Percentiles rank a stretch among this genome's conserved stretches.
Conservation (phyloP, 2,113 vertebrate species). For the Laticauda laticaudata region DNA sequence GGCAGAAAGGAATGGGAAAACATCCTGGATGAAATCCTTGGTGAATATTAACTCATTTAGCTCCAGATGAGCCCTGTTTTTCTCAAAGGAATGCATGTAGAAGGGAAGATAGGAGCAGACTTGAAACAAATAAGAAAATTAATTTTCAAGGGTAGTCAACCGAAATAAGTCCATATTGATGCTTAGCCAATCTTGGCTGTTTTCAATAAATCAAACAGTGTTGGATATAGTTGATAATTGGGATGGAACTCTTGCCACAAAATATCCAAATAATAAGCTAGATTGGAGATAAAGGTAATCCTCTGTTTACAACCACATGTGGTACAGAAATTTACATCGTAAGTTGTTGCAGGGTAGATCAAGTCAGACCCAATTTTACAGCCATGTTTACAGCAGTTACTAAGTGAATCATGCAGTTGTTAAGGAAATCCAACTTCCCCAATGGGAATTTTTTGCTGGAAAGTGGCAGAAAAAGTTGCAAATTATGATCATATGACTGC, state of each 20-base stretch:
- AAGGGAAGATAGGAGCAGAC: not conserved
- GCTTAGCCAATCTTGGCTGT: not conserved
- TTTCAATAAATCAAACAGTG: not conserved
- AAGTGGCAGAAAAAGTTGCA: not conserved
- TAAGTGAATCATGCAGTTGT: not conserved
- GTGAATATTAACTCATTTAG: not conserved
- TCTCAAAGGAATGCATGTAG: not conserved
- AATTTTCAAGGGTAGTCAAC: not conserved
- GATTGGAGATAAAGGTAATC: not conserved
- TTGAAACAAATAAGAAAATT: not conserved
- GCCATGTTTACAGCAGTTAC: not conserved
- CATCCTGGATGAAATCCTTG: not conserved
- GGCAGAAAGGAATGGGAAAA: not conserved
- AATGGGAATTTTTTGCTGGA: not conserved
- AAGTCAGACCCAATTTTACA: not conserved
- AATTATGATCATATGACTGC: not conserved
- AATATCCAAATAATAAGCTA: not conserved
- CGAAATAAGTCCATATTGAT: not conserved
- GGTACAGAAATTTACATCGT: not conserved
- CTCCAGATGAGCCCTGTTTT: not conserved
- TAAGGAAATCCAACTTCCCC: not conserved
- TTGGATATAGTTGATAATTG: not conserved
- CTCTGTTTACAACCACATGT: not conserved
- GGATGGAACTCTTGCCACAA: not conserved
- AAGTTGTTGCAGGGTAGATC: not conserved